Evolutionary conservation across 1,140 invertebrate species (phyloP).

Genomic region (Leptopilina clavipes): DNA sequence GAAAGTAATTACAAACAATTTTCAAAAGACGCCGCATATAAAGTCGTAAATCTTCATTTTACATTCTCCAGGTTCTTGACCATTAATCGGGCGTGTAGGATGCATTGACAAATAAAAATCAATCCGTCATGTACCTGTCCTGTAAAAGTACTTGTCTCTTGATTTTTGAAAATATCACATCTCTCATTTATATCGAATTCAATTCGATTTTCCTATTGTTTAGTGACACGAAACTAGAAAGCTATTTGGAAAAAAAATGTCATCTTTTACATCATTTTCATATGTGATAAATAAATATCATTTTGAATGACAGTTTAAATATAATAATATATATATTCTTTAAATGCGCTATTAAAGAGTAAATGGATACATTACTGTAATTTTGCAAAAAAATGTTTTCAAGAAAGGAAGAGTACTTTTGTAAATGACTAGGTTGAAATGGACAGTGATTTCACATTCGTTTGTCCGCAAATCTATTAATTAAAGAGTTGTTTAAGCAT

Average conservation of each 20-base stretch:
- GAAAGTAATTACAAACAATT: slow-evolving; percentile 33
- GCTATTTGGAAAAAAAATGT: background rate
- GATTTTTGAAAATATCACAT: background rate
- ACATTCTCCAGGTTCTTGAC: background rate
- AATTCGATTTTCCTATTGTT: background rate
- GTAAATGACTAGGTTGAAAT: slow-evolving; percentile 5
- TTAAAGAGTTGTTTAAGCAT: background rate
- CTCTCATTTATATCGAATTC: background rate
- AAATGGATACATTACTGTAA: background rate
- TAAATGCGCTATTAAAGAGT: background rate
- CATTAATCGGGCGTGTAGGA: slow-evolving; percentile 18
- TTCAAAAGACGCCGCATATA: slow-evolving; percentile 19
- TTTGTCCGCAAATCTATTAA: background rate
- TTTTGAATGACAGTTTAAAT: too few relatives aligned
- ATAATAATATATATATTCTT: background rate
- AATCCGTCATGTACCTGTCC: slow-evolving; percentile 8
- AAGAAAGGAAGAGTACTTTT: slow-evolving; percentile 13
- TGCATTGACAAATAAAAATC: slow-evolving; percentile 13
- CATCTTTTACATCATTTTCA: too few relatives aligned
- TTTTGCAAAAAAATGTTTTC: background rate
- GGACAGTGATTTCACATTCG: background rate
- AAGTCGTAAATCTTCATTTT: slow-evolving; percentile 21
- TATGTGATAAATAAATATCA: background rate
- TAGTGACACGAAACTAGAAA: background rate
- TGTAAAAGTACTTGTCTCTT: background rate